phyloP scores from a whole-genome alignment of 2,888 invertebrate species.

The Andrena camellia region DNA sequence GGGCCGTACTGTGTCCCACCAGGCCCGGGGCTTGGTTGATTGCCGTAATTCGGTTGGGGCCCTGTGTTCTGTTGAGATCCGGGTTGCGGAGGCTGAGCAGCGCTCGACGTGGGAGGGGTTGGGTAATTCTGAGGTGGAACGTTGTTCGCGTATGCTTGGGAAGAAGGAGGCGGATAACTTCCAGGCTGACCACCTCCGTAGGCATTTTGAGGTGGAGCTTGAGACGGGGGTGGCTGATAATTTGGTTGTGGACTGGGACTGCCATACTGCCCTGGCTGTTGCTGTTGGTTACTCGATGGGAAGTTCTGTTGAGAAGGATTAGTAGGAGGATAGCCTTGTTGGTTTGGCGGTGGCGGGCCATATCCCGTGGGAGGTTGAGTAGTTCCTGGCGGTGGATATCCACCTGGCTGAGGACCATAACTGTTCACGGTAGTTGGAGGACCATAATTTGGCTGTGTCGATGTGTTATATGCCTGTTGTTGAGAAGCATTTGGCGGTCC shows the following conservation, averaged over 20 bases:
- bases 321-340: slow-evolving; percentile 89
- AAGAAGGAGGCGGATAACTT: slow-evolving; percentile 85
- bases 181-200: slow-evolving; percentile 82
- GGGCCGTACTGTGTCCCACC: slow-evolving; percentile 82
- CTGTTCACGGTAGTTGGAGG: slow-evolving; percentile 82
- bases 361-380: slow-evolving; percentile 87
- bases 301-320: slow-evolving; percentile 85
- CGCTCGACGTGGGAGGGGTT: slow-evolving; percentile 85
- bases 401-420: slow-evolving; percentile 84
- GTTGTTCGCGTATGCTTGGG: slow-evolving; percentile 86
- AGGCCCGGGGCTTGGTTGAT: slow-evolving; percentile 87
- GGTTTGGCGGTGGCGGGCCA: slow-evolving; percentile 89
- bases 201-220: slow-evolving; percentile 81
- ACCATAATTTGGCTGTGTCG: slow-evolving; percentile 86
- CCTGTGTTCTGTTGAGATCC: slow-evolving; percentile 87
- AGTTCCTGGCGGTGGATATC: slow-evolving; percentile 88
- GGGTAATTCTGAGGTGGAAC: slow-evolving; percentile 84
- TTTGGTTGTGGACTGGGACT: slow-evolving; percentile 84
- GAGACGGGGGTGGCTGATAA: slow-evolving; percentile 78
- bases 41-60: slow-evolving; percentile 85
- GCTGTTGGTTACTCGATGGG: slow-evolving; percentile 84
- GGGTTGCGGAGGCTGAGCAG: slow-evolving; percentile 80
- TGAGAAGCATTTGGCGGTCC: slow-evolving; percentile 88
- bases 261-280: slow-evolving; percentile 81
- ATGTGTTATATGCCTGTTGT: slow-evolving; percentile 88